Evolutionary conservation across 1,140 invertebrate species (phyloP).

Genomic region (Gryllus bimaculatus): DNA sequence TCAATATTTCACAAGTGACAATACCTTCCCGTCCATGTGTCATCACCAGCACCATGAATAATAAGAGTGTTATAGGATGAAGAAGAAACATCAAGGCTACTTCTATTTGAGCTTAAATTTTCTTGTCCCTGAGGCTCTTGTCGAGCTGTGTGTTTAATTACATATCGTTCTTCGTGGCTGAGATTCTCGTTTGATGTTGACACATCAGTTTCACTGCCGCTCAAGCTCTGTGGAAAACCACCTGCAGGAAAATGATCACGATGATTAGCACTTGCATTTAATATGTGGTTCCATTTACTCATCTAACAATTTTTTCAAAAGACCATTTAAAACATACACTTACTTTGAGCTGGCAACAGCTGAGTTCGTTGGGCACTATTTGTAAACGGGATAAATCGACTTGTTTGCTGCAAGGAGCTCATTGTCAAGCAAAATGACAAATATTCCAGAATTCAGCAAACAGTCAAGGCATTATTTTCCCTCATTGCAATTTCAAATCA

Average conservation of each 20-base stretch:
- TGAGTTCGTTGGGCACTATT: conserved; percentile 41
- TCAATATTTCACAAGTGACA: neutral
- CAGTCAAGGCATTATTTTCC: neutral
- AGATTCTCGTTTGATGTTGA: conserved; percentile 85
- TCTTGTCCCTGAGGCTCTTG: conserved; percentile 84
- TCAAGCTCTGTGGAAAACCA: conserved; percentile 60
- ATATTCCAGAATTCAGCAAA: neutral
- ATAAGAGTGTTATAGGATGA: conserved; percentile 73
- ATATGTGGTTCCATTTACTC: neutral
- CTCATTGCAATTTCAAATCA: neutral
- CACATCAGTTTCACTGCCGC: conserved; percentile 82
- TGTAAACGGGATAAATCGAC: conserved; percentile 38
- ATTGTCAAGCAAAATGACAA: conserved; percentile 27
- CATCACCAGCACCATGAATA: conserved; percentile 59
- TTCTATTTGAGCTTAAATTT: conserved; percentile 50
- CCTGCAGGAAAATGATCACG: conserved; percentile 25
- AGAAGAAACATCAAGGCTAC: conserved; percentile 61
- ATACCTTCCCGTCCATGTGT: conserved; percentile 31
- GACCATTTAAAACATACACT: conserved; percentile 24
- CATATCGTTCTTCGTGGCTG: conserved; percentile 74
- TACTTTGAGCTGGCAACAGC: conserved; percentile 39
- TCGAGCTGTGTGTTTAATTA: conserved; percentile 67
- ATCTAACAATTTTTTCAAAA: neutral
- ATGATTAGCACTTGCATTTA: neutral
- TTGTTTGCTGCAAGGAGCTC: conserved; percentile 42